A percentile compares a stretch with the other conserved stretches of the same genome.
These are phyloP conservation scores for Acleris emargana DNA, from an alignment of 2,888 invertebrate species.

Conservation along the genomic window DNA sequence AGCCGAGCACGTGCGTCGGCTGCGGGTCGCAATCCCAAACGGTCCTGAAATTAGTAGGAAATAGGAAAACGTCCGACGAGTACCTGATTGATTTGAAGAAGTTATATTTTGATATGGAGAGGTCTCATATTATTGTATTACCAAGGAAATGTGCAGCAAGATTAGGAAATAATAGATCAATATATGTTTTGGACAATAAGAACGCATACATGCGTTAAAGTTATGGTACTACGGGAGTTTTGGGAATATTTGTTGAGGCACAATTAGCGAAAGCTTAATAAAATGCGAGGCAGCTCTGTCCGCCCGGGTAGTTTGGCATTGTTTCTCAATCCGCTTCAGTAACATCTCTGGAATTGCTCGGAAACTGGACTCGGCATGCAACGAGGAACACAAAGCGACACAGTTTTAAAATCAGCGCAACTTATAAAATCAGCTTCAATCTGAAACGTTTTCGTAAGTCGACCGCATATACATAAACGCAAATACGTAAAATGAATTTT, in stretches of 20 bases:
- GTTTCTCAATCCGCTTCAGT: no score
- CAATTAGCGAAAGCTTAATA: constrained; percentile 11
- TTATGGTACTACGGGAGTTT: not conserved
- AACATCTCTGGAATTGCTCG: no score
- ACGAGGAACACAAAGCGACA: constrained; percentile 22
- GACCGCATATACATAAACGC: constrained; percentile 28
- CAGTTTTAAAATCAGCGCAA: constrained; percentile 12
- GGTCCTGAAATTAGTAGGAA: constrained; percentile 33
- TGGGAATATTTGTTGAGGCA: not conserved
- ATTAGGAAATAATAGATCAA: no score
- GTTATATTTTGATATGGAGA: not conserved
- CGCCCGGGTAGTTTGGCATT: not conserved
- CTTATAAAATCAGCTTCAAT: not conserved
- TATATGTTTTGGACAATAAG: no score
- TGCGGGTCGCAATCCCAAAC: constrained; percentile 34
- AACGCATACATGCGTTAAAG: not conserved
- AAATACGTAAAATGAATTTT: not conserved
- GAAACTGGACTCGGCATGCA: constrained; percentile 14
- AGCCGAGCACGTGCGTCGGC: constrained; percentile 23
- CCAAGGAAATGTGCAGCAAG: not conserved
- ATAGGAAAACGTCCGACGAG: constrained; percentile 23
- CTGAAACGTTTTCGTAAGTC: constrained; percentile 4
- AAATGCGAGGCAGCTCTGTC: not conserved
- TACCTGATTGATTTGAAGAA: not conserved
- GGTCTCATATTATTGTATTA: not conserved